A percentile compares a stretch with the other conserved stretches of the same genome.
Evolutionary conservation across 2,113 vertebrate genomes (phyloP).

Genomic region (Microcebus ravelobensis): DNA sequence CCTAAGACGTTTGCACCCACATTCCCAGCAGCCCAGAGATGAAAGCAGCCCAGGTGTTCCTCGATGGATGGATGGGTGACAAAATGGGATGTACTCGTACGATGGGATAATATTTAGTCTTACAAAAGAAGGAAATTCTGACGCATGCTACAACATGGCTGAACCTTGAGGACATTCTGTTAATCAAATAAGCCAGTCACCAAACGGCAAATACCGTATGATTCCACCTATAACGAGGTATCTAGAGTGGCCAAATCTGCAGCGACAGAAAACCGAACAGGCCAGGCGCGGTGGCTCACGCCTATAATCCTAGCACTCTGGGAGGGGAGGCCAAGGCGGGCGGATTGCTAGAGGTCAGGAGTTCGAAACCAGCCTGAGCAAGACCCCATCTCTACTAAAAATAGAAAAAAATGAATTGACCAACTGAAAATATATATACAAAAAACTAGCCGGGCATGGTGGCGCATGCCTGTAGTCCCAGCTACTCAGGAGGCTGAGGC

Average conservation of each 20-base stretch:
- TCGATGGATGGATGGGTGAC: accelerated
- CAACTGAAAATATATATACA: no score
- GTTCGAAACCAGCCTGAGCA: no score
- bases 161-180: no score
- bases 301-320: no score
- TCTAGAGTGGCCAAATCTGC: neutral
- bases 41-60: neutral
- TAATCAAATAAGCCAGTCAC: neutral
- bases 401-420: no score
- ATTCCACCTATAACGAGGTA: neutral
- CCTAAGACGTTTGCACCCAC: neutral
- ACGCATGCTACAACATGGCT: neutral
- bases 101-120: neutral
- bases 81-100: no score
- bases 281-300: neutral
- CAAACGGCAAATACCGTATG: neutral
- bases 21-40: neutral
- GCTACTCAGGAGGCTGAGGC: no score
- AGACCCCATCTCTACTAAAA: no score
- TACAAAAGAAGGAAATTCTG: neutral
- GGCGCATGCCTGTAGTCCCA: no score
- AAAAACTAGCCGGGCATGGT: no score
- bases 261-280: neutral
- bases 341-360: no score
- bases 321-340: no score